These are phyloP conservation scores for Leptinotarsa lineolata DNA, from an alignment of 1,140 invertebrate species.

Conservation along the genomic window DNA sequence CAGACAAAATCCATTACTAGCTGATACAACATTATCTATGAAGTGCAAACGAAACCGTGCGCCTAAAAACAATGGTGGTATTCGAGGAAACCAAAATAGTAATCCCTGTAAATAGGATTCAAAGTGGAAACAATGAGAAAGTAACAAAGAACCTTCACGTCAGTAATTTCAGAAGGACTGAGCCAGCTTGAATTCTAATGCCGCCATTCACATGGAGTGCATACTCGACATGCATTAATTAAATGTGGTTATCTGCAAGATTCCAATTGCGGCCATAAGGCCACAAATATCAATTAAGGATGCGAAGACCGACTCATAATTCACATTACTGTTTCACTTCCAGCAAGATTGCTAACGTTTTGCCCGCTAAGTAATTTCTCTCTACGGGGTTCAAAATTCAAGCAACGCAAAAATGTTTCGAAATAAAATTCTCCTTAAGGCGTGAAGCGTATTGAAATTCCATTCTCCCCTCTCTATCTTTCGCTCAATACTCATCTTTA, in stretches of 20 bases:
- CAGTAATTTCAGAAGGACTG: constrained; percentile 29
- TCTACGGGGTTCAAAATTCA: too few species aligned
- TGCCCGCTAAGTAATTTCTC: too few species aligned
- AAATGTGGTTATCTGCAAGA: constrained; percentile 56
- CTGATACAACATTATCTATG: constrained; percentile 12
- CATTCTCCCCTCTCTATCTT: too few species aligned
- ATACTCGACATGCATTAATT: constrained; percentile 53
- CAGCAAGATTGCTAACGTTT: constrained; percentile 8
- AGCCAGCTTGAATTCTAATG: constrained; percentile 9
- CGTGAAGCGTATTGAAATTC: too few species aligned
- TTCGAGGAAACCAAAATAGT: constrained; percentile 12
- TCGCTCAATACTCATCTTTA: too few species aligned
- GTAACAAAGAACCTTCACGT: constrained; percentile 30
- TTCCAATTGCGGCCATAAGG: constrained; percentile 54
- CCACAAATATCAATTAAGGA: constrained; percentile 57
- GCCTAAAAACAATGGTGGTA: constrained; percentile 1
- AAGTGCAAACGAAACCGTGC: constrained; percentile 8
- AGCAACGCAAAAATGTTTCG: too few species aligned
- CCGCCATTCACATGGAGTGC: constrained; percentile 32
- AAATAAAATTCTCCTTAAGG: too few species aligned
- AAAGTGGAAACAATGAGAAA: constrained; percentile 3
- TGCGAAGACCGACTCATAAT: constrained; percentile 48
- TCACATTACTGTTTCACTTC: constrained; percentile 50
- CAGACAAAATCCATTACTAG: neutral
- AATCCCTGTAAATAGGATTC: constrained; percentile 1